phyloP scores from a whole-genome alignment of 2,797 vertebrate species.

The Lepidocolaptes lacrymiger region DNA sequence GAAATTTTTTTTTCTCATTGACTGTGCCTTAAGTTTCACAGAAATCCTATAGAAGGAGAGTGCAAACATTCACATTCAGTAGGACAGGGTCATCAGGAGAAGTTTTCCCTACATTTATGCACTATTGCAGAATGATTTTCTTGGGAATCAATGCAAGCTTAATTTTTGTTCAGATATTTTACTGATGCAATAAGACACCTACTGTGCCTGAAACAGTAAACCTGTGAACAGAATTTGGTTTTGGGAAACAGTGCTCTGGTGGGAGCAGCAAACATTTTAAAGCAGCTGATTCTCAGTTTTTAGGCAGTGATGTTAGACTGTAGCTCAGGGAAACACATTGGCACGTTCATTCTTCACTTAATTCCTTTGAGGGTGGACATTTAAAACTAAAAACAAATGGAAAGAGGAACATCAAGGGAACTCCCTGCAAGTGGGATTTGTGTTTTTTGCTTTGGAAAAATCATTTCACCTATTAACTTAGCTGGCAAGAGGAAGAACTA shows the following conservation, averaged over 20 bases:
- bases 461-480: background rate
- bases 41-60: background rate
- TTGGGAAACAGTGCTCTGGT: background rate
- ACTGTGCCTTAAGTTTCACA: background rate
- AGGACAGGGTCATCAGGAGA: background rate
- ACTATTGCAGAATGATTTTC: background rate
- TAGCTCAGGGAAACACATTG: background rate
- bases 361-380: background rate
- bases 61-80: background rate
- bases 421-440: background rate
- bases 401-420: background rate
- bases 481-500: background rate
- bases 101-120: background rate
- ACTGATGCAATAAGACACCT: background rate
- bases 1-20: background rate
- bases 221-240: slow-evolving; percentile 5
- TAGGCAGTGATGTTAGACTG: background rate
- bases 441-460: background rate
- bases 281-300: background rate
- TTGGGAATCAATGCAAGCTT: background rate
- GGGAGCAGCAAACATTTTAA: background rate
- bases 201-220: slow-evolving; percentile 17
- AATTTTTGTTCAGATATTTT: slow-evolving; percentile 26
- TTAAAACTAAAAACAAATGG: background rate
- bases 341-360: background rate